Base-by-base conservation (phyloP, 2,888 invertebrate genomes). In the Tiphia femorata region DNA sequence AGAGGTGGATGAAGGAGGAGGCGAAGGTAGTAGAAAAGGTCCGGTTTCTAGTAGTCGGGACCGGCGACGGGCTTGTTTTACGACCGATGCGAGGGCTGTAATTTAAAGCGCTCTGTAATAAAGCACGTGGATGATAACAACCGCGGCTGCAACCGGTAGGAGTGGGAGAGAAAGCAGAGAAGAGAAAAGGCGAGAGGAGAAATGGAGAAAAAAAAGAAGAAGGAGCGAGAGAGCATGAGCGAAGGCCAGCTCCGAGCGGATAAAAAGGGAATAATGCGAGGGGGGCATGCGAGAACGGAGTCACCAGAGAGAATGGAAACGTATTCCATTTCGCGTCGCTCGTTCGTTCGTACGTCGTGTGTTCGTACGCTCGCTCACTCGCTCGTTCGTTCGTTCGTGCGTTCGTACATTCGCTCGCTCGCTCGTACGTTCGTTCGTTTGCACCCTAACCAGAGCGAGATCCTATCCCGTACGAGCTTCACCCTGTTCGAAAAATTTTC, bases 101-200 rank as follows among this genome's bases (percentile, higher is more conserved):
- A 62, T 62, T 64, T 62, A 58, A 62, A 62, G 55, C 54, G 55
- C 55, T 47, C 49, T 54, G 40, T 49, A 53, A 64, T 64, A 64
- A 55, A 62, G 47, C 58, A 50, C 53, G 58, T 51, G 54, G 46
- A 58, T 50, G 63, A 62, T 62, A 63, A 57, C 55, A 49, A 52
- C 43, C 48, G 8, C 16, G 35, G 35, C 7, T 16, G 35, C 16
- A 35, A 1, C 8, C 12, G 35, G 14, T 3, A 7, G n/a, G 12
- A 7, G 14, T 5, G 16, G 3, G 16, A 5, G 16, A 7, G 1
- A 3, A 3, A 10, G 33, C 5, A n/a, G 3, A 16, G 35, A 2
- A 16, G 14, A 35, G 2, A 35, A 16, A 16, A 35, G 10, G 40
- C 19, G n/a, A 12, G 10, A 5, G n/a, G 20, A 12, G 20, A 38